Conservation (phyloP, 2,888 invertebrate genomes). For the Tribolium freemani region DNA sequence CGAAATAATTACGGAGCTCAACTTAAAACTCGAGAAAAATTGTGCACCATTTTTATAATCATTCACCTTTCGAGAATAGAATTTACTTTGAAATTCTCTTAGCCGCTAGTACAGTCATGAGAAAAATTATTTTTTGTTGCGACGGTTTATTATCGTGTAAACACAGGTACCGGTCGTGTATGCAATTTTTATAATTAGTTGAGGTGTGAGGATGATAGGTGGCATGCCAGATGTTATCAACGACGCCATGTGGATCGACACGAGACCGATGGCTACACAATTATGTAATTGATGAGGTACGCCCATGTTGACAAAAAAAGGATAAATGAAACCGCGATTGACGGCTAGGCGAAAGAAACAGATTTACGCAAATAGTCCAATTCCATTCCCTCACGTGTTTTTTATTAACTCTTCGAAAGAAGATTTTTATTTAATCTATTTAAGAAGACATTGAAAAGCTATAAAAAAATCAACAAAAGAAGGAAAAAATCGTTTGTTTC, state of each 20-base stretch:
- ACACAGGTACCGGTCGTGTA: conserved; percentile 39
- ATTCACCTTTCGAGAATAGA: conserved; percentile 66
- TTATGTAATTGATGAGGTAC: conserved; percentile 49
- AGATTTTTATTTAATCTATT: too few species aligned
- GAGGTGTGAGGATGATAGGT: conserved; percentile 59
- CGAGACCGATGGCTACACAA: conserved; percentile 40
- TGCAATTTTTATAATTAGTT: conserved; percentile 57
- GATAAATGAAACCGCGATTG: too few species aligned
- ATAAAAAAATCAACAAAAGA: too few species aligned
- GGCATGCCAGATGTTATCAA: conserved; percentile 57
- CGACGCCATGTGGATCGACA: conserved; percentile 47
- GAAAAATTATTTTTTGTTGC: conserved; percentile 13
- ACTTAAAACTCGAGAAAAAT: conserved; percentile 68
- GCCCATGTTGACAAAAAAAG: conserved; percentile 25
- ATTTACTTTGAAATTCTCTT: conserved; percentile 56
- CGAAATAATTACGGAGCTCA: conserved; percentile 67
- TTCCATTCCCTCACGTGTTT: too few species aligned
- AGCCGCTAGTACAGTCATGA: conserved; percentile 33
- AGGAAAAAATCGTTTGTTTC: too few species aligned
- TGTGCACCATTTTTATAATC: conserved; percentile 68
- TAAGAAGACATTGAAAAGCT: too few species aligned
- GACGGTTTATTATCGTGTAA: conserved; percentile 38
- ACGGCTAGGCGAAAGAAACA: too few species aligned
- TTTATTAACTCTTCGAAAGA: too few species aligned
- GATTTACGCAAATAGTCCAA: too few species aligned